phyloP scores from a whole-genome alignment of 2,888 invertebrate genomes.

The Cheilosia vulpina region DNA sequence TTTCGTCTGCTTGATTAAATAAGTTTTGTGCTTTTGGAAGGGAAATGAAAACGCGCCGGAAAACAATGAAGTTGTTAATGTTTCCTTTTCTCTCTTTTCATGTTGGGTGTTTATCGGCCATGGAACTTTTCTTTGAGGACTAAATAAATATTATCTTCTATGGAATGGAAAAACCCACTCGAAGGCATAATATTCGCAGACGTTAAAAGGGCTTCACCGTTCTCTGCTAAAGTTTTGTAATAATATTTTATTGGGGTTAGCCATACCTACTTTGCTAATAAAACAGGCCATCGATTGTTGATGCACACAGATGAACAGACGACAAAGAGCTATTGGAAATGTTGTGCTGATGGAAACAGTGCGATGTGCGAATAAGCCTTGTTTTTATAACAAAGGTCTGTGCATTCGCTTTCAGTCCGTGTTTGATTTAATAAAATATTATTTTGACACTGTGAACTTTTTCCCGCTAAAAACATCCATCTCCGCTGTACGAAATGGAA shows the following conservation, averaged over 20 bases:
- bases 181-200: neutral
- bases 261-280: no score
- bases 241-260: constrained; percentile 35
- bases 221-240: constrained; percentile 1
- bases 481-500: no score
- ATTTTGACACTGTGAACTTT: neutral
- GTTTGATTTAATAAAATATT: no score
- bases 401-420: no score
- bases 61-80: constrained; percentile 62
- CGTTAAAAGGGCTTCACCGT: neutral
- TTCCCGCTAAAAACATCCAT: no score
- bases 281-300: neutral
- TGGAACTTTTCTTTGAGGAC: constrained; percentile 27
- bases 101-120: constrained; percentile 46
- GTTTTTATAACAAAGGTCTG: no score
- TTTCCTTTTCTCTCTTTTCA: constrained; percentile 5
- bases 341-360: no score
- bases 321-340: no score
- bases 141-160: constrained; percentile 35
- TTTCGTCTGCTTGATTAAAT: constrained; percentile 72
- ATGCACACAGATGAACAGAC: neutral
- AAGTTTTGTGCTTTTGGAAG: constrained; percentile 51
- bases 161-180: neutral
- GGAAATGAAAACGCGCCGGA: constrained; percentile 20
- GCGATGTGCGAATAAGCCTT: no score